Evolutionary conservation across 2,888 invertebrate genomes (phyloP), one percentile per base, ranked within the genome.

Genomic region (Cephus runcator): DNA sequence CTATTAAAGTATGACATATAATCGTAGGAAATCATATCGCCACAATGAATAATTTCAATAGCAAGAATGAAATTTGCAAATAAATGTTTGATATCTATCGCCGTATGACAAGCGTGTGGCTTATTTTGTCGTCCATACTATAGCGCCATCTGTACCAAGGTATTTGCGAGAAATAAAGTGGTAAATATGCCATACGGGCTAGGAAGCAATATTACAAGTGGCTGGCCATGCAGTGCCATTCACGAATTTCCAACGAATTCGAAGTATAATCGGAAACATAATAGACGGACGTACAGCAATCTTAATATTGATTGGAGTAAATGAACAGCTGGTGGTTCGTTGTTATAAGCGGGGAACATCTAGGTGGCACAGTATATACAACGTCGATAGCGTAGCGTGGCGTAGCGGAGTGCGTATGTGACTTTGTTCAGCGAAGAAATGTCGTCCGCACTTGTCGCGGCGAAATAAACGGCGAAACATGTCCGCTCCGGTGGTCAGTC

Each of bases 401-500:
- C 56, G 12, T 40, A 56, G 23, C 23, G 9, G 23, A 69, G 36
- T 82, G 84, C 83, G 85, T 84, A 85, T 85, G 85, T 85, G 85
- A 85, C 85, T 79, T 34, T 76, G 81, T 73, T 79, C 78, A 75
- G 75, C 71, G 73, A 79, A 78, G 80, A 84, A 85, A 84, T 85
- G 85, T 84, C 84, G 84, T 81, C 85, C 76, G 79, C 79, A 75
- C 71, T 79, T 69, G 35, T 76, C 71, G 76, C 34, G 69, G 79
- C 79, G 79, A 83, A 83, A 82, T 84, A 82, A 86, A 80, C 81
- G 81, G 77, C 77, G 82, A 86, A 86, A 87, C 81, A 90, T 90
- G 90, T 89, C 90, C 77, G 84, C 81, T 74, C 81, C 86, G 82
- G 83, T 83, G 79, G 83, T 86, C 87, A 89, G 89, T 89, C 86